Evolutionary conservation across 2,888 invertebrate genomes (phyloP).

Genomic region (Beris chalybata): DNA sequence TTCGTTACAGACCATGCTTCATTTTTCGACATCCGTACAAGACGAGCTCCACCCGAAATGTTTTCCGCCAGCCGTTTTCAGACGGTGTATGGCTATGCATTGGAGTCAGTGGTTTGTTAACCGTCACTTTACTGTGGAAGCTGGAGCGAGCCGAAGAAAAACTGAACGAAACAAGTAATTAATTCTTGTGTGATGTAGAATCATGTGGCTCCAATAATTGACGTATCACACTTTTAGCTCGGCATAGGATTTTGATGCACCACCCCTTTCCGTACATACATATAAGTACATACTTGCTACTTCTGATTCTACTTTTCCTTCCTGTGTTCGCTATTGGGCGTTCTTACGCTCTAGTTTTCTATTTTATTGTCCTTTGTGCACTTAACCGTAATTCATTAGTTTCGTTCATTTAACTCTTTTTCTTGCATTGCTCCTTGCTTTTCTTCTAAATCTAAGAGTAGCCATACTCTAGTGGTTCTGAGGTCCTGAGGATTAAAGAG

Average conservation of each 20-base stretch:
- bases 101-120: conserved; percentile 50
- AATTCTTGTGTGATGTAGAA: conserved; percentile 16
- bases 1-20: conserved; percentile 61
- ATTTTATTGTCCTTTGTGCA: conserved; percentile 2
- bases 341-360: conserved; percentile 1
- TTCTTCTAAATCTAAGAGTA: not conserved
- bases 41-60: conserved; percentile 61
- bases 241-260: not conserved
- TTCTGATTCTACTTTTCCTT: not conserved
- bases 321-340: not conserved
- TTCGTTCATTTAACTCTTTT: conserved; percentile 30
- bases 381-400: conserved; percentile 30
- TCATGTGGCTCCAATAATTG: conserved; percentile 35
- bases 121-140: conserved; percentile 47
- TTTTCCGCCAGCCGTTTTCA: conserved; percentile 67
- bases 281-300: not conserved
- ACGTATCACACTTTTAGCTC: conserved; percentile 30
- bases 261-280: not conserved
- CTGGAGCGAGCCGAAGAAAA: conserved; percentile 18
- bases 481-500: not conserved
- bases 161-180: conserved; percentile 35
- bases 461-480: too few species aligned
- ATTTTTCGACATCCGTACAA: conserved; percentile 70
- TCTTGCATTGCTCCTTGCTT: conserved; percentile 15
- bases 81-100: conserved; percentile 62